Percentiles rank a stretch among this genome's conserved stretches.
phyloP scores from a whole-genome alignment of 2,888 invertebrate species.

The Leptodirus hochenwartii region DNA sequence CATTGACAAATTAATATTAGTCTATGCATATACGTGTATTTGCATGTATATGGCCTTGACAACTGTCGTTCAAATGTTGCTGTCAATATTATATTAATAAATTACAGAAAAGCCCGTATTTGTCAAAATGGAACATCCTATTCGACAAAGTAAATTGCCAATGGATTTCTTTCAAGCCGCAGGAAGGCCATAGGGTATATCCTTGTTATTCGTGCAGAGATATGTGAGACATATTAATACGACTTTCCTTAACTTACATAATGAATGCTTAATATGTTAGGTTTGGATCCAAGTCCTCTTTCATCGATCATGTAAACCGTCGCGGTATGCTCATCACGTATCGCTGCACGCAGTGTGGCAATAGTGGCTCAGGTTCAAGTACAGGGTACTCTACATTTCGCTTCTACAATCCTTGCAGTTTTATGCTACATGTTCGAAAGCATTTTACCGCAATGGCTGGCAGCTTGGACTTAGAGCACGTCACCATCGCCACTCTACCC shows the following conservation, averaged over 20 bases:
- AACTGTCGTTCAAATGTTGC: no score
- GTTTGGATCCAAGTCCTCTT: constrained; percentile 22
- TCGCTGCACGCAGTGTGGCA: constrained; percentile 19
- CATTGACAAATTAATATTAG: no score
- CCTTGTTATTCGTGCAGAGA: constrained; percentile 36
- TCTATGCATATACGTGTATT: no score
- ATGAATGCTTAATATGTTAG: constrained; percentile 16
- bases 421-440: constrained; percentile 22
- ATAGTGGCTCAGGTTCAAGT: no score
- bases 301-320: constrained; percentile 24
- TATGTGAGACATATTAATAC: constrained; percentile 25
- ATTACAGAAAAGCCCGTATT: constrained; percentile 7
- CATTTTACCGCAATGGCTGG: constrained; percentile 20
- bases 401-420: constrained; percentile 25
- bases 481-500: constrained; percentile 19
- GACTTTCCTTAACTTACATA: constrained; percentile 8
- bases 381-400: constrained; percentile 13
- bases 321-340: constrained; percentile 21
- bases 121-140: constrained; percentile 20
- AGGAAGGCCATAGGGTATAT: constrained; percentile 27
- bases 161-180: constrained; percentile 20
- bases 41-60: no score
- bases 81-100: not conserved
- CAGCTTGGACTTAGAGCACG: constrained; percentile 18
- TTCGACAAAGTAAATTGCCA: constrained; percentile 18